Evolutionary conservation across 1,140 invertebrate genomes (phyloP).

Genomic region (Hetaerina americana): DNA sequence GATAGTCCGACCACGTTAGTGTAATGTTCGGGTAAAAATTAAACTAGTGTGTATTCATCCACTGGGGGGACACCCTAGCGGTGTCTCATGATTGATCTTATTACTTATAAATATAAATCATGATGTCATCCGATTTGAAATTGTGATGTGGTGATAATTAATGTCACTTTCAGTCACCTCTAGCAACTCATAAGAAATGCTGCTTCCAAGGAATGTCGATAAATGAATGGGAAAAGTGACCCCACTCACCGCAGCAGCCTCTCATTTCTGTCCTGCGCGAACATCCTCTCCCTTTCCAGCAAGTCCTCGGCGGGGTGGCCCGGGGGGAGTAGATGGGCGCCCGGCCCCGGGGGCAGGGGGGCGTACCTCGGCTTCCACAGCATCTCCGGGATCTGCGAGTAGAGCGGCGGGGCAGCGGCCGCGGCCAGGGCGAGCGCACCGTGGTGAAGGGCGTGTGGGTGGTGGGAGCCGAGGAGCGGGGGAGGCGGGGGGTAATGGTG

Average conservation of each 20-base stretch:
- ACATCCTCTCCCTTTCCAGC: slow-evolving; percentile 13
- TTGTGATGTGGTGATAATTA: too few relatives aligned
- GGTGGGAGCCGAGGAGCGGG: slow-evolving; percentile 19
- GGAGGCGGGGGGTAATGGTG: slow-evolving; percentile 16
- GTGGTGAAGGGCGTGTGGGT: slow-evolving; percentile 23
- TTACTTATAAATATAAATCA: too few relatives aligned
- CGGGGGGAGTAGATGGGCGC: slow-evolving; percentile 8
- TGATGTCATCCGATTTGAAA: too few relatives aligned
- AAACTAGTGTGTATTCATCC: too few relatives aligned
- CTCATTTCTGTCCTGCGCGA: slow-evolving; percentile 28
- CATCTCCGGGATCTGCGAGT: slow-evolving; percentile 15
- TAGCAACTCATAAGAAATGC: background rate
- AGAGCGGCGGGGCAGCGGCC: slow-evolving; percentile 17
- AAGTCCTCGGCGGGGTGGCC: slow-evolving; percentile 11
- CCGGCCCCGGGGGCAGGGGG: slow-evolving; percentile 10
- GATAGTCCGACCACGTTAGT: too few relatives aligned
- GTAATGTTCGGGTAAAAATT: too few relatives aligned
- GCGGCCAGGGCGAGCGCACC: slow-evolving; percentile 28
- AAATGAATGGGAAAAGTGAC: too few relatives aligned
- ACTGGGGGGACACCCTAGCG: too few relatives aligned
- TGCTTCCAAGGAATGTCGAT: too few relatives aligned
- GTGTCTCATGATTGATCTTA: too few relatives aligned
- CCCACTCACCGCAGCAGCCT: slow-evolving; percentile 31
- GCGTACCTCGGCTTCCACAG: slow-evolving; percentile 8
- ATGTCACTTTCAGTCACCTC: too few relatives aligned